These are phyloP conservation scores for Drosophila nigritarsus DNA, from an alignment of 2,888 invertebrate species.

Conservation along the genomic window DNA sequence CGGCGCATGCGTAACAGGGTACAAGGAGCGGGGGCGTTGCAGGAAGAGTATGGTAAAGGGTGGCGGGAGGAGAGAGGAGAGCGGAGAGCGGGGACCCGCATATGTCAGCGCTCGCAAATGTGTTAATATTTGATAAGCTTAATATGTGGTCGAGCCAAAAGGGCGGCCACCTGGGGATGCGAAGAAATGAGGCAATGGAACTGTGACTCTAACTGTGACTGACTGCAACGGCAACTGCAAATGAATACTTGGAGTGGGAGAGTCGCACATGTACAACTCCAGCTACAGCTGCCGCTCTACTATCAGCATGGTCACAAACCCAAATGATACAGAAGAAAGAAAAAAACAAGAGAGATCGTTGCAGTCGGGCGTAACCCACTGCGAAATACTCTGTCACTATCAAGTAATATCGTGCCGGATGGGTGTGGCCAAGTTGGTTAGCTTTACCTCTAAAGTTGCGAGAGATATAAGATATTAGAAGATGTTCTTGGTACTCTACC, in stretches of 20 bases:
- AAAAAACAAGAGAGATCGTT: background rate
- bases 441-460: background rate
- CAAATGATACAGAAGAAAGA: slow-evolving; percentile 29
- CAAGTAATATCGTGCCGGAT: background rate
- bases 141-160: slow-evolving; percentile 67
- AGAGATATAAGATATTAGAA: background rate
- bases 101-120: slow-evolving; percentile 74
- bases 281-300: background rate
- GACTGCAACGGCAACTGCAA: slow-evolving; percentile 12
- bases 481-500: background rate
- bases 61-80: background rate
- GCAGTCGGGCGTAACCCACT: background rate
- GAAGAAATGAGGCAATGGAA: slow-evolving; percentile 15
- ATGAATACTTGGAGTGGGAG: slow-evolving; percentile 25
- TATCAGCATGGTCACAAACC: slow-evolving; percentile 25
- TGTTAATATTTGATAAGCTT: slow-evolving; percentile 81
- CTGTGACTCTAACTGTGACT: slow-evolving; percentile 11
- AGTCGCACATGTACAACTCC: slow-evolving; percentile 36
- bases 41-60: background rate
- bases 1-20: slow-evolving; percentile 55
- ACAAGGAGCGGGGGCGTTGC: background rate
- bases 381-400: background rate
- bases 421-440: background rate
- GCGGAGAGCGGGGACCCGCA: slow-evolving; percentile 36
- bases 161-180: slow-evolving; percentile 42